A percentile compares a stretch with the other conserved stretches of the same genome.
Evolutionary conservation across 2,888 invertebrate species (phyloP).

Genomic region (Alviniconcha strummeri): DNA sequence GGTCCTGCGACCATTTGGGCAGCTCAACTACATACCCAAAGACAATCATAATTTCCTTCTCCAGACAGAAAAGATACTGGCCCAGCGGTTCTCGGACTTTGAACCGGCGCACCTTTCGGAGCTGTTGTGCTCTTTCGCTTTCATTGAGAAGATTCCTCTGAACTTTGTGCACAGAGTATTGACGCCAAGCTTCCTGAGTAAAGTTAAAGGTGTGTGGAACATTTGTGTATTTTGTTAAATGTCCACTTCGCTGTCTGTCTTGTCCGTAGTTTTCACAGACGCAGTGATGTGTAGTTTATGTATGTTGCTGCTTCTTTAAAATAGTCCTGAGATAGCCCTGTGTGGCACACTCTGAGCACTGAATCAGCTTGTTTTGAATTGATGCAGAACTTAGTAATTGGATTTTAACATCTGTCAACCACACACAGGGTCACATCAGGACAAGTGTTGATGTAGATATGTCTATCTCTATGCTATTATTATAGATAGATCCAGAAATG

Average conservation of each 20-base stretch:
- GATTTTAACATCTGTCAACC: too few species aligned
- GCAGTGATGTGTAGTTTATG: too few species aligned
- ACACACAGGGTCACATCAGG: too few species aligned
- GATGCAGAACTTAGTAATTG: too few species aligned
- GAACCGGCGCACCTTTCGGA: constrained; percentile 78
- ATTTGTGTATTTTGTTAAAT: constrained; percentile 33
- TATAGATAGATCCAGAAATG: neutral
- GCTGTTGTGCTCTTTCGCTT: constrained; percentile 80
- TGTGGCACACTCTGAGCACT: too few species aligned
- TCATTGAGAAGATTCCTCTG: constrained; percentile 79
- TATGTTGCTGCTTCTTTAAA: too few species aligned
- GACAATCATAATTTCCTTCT: constrained; percentile 8
- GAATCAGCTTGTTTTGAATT: too few species aligned
- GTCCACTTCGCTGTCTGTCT: too few species aligned
- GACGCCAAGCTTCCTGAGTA: constrained; percentile 79
- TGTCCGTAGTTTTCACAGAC: too few species aligned
- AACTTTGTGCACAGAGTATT: constrained; percentile 79
- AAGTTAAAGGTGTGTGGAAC: constrained; percentile 74
- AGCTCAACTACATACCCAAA: constrained; percentile 78
- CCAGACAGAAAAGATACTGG: constrained; percentile 75
- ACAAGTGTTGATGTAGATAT: too few species aligned
- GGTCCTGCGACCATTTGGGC: constrained; percentile 80
- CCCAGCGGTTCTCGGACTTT: constrained; percentile 78
- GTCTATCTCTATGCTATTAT: too few species aligned
- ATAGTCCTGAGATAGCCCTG: too few species aligned